phyloP scores from a whole-genome alignment of 2,113 vertebrate genomes.

The Plotosus lineatus region DNA sequence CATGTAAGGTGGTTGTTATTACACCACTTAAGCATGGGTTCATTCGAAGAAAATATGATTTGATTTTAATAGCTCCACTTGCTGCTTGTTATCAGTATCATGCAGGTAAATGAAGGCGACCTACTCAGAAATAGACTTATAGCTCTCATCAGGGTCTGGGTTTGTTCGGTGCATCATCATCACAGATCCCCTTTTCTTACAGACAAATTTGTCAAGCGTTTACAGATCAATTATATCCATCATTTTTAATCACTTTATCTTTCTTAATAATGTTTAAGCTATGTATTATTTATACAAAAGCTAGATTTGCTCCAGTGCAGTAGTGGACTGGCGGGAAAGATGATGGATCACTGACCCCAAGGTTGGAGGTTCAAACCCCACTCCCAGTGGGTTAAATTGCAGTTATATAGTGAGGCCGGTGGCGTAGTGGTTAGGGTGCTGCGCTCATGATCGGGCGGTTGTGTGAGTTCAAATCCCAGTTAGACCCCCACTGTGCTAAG shows the following conservation, averaged over 20 bases:
- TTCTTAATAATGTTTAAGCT: not conserved
- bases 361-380: no score
- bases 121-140: not conserved
- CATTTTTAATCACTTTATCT: not conserved
- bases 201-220: not conserved
- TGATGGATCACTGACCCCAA: no score
- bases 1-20: slow-evolving; percentile 20
- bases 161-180: not conserved
- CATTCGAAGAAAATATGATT: slow-evolving; percentile 21
- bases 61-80: slow-evolving; percentile 21
- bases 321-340: no score
- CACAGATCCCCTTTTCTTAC: not conserved
- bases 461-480: no score
- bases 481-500: no score
- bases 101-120: not conserved
- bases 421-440: no score
- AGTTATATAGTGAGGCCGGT: no score
- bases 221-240: not conserved
- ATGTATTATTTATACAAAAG: not conserved
- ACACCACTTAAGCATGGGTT: slow-evolving; percentile 2
- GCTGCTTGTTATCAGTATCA: slow-evolving; percentile 12
- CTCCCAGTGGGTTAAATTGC: no score
- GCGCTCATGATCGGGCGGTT: no score
- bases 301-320: no score
- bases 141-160: not conserved